Evolutionary conservation across 2,113 vertebrate species (phyloP), one percentile per base, ranked within the genome.

Genomic region (Origma solitaria): DNA sequence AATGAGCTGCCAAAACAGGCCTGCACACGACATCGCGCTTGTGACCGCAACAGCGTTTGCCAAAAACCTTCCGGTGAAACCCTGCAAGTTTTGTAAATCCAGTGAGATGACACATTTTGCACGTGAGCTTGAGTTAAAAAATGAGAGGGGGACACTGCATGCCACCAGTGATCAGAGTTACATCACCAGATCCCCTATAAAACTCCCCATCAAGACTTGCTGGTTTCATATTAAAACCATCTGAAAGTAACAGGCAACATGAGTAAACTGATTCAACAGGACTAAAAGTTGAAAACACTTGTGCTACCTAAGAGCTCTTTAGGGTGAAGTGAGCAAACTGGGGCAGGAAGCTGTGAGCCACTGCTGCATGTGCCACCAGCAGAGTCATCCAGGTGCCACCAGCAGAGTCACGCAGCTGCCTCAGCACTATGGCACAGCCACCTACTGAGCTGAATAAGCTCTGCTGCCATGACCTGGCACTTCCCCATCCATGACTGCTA

Each of bases 331-430:
- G n/a, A 58, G 33, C 25, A 47, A 73, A 50, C 9, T 45, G 14
- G 0, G 2, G 18, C 8, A 68, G 44, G 56, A 70, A 68, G 54
- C 4, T 17, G 20, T 19, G 42, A 80, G 15, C 15, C 1, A 2
- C 8, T 0, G 0, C 35, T 27, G 35, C 61, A 49, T 50, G 33
- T 1, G 3, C 16, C 2, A 12, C 9, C 60, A 54, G 64, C 23
- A 49, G 44, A 78, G 45, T 37, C 38, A 65, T 42, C 38, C 38
- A 10, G 45, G 37, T 2, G 1, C 50, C 80, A 11, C 9, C 60
- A 54, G 64, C 23, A 49, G 44, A 77, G 45, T 37, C 38, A 65
- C 38, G 54, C 44, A 10, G 45, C 42, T 2, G 1, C 50, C 80
- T 72, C 86, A 40, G 61, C 40, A 40, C 61, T 4, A 16, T 0